Evolutionary conservation across 2,113 vertebrate genomes (phyloP), one percentile per base, ranked within the genome.

Genomic region (Tautogolabrus adspersus): DNA sequence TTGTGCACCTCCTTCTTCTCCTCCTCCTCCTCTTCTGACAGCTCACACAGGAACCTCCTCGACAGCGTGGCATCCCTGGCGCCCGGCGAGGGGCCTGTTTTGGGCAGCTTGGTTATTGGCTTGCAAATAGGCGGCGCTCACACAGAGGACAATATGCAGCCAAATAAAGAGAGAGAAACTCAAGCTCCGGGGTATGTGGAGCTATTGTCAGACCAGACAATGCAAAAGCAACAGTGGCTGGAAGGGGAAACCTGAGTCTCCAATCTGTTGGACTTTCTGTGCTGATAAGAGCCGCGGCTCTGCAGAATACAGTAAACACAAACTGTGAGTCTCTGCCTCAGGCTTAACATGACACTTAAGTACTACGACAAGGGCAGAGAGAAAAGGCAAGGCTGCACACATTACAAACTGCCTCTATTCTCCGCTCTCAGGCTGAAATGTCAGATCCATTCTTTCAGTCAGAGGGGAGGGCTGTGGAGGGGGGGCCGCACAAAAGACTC

Each of bases 181-280:
- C 86, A 94, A 96, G 95, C 94, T 95, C 88, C 54, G 88, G 94
- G 93, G 94, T 93, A 95, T 93, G 93, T 82, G 93, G 93, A 95
- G 88, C 81, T 91, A 96, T 95, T 96, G 94, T 96, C 86, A 75
- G 81, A 13, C 74, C 88, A 93, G 93, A 96, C 94, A 96, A 95
- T 96, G 87, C 95, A 92, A 91, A 96, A 90, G 78, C 90, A 95
- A 93, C 94, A 92, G 90, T 94, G 95, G 94, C 96, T 96, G 87
- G 92, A 94, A 96, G 94, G 94, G 93, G 95, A 96, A 98, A 98
- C 93, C 94, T 92, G 95, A 98, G 93, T 95, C 96, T 91, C 91
- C 93, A 96, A 96, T 95, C 96, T 96, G 94, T 96, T 95, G 92
- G 93, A 96, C 93, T 96, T 95, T 90, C 92, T 94, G 89, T 92